phyloP scores from a whole-genome alignment of 2,797 vertebrate species.

The Acipenser oxyrinchus region DNA sequence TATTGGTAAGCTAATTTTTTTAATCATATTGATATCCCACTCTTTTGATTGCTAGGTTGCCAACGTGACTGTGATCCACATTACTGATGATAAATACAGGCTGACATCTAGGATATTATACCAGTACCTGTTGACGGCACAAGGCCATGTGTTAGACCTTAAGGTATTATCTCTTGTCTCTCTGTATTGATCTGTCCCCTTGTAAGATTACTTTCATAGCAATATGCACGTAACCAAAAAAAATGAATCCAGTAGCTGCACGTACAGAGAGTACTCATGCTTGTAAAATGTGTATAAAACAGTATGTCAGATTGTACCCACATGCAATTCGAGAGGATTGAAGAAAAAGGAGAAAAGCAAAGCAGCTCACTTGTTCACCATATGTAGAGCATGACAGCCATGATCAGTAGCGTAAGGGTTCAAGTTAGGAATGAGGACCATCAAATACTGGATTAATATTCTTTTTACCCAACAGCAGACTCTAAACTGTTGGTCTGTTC shows the following conservation, averaged over 20 bases:
- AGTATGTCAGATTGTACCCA: background rate
- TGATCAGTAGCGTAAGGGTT: too few relatives aligned
- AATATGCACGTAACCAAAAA: too few relatives aligned
- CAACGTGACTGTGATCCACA: constrained; percentile 77
- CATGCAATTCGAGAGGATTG: too few relatives aligned
- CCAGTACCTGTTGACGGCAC: constrained; percentile 81
- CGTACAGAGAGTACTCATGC: too few relatives aligned
- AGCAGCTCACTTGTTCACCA: too few relatives aligned
- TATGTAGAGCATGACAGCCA: too few relatives aligned
- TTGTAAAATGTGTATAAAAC: background rate
- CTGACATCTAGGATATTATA: constrained; percentile 78
- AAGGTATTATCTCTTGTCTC: constrained; percentile 61
- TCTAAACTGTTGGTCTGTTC: constrained; percentile 11
- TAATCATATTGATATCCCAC: constrained; percentile 18
- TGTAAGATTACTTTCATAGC: background rate
- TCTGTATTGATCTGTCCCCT: constrained; percentile 18
- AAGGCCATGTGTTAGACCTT: constrained; percentile 82
- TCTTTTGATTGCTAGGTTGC: constrained; percentile 57
- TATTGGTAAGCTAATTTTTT: constrained; percentile 4
- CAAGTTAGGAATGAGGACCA: too few relatives aligned
- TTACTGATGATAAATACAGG: constrained; percentile 79
- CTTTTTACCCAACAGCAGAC: too few relatives aligned
- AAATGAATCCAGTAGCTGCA: too few relatives aligned
- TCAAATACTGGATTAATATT: too few relatives aligned
- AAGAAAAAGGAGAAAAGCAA: too few relatives aligned